Base-by-base conservation (phyloP, 2,888 invertebrate genomes). In the Epiblema foenella region DNA sequence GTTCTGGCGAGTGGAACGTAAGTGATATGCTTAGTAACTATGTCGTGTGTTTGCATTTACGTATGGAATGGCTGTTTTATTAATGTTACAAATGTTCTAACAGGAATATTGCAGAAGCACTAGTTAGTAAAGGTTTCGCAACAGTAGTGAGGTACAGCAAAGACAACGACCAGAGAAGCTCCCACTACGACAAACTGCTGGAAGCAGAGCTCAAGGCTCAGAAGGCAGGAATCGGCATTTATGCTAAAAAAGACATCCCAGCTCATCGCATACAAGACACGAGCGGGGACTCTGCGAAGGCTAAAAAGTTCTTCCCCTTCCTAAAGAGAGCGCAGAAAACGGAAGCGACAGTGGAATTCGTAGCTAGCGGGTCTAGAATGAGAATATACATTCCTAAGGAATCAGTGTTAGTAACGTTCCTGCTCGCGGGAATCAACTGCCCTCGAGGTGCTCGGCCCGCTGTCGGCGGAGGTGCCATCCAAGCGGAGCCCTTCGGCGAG, bases 161-260 rank as follows among this genome's bases (percentile, higher is more conserved):
- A 83, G 99, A 99, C 85, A 99, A 99, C 84, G 99, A 99, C 86
- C 98, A 98, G 87, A 95, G 99, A 73, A 98, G 99, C 57, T 96
- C 97, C 0, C 96, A 96, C 76, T 99, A 99, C 85, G 99, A 99
- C 87, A 96, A 97, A 74, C 93, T 99, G 29, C 93, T 98, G 70
- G 97, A 97, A 70, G 99, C 99, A 0, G 99, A 99, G 91, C 95
- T 96, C 33, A 98, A 98, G 84, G 99, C 99, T 0, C 95, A 95
- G 75, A 99, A 99, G 89, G 96, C 97, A 11, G 94, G 94, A 9
- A 75, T 91, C 24, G 98, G 98, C 29, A 88, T 98, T 66, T 97
- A 98, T 82, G 96, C 97, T 37, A 98, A 98, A 89, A 98, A 98
- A 89, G 98, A 98, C 77, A 95, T 96, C 77, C 96, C 97, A 0